A percentile compares a stretch with the other conserved stretches of the same genome.
Conservation (phyloP, 2,113 vertebrate species). For the Eulemur rufifrons region DNA sequence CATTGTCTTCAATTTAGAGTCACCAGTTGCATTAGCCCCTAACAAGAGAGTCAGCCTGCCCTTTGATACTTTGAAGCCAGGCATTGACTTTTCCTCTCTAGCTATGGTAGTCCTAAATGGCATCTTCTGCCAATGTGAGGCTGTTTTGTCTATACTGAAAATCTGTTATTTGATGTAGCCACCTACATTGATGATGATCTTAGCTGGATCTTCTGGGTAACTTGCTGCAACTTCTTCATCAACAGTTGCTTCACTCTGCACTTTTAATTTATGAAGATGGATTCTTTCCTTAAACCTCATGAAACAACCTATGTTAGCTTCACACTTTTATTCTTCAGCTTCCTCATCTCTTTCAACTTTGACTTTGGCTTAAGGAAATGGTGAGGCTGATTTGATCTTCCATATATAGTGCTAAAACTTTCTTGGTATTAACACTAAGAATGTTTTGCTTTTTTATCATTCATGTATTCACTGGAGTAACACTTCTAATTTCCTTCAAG, state of each 20-base stretch:
- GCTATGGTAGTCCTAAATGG: background rate
- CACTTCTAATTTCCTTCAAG: background rate
- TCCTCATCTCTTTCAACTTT: background rate
- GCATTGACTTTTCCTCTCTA: background rate
- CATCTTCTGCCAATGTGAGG: background rate
- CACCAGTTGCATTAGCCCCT: background rate
- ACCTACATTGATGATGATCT: background rate
- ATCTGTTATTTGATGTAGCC: background rate
- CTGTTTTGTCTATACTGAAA: background rate
- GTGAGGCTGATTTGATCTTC: background rate
- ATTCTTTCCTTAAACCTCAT: background rate
- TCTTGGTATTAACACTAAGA: background rate
- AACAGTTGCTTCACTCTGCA: background rate
- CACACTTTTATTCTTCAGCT: background rate
- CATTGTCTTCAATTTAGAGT: background rate
- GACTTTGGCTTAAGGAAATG: background rate
- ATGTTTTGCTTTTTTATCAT: background rate
- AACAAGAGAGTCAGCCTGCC: background rate
- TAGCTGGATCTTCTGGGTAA: background rate
- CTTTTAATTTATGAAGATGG: background rate
- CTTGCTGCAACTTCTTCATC: background rate
- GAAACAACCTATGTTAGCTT: background rate
- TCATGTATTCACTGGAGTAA: background rate
- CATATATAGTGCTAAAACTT: background rate
- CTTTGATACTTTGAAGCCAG: background rate